Conservation (phyloP, 2,113 vertebrate genomes). For the Connochaetes taurinus region DNA sequence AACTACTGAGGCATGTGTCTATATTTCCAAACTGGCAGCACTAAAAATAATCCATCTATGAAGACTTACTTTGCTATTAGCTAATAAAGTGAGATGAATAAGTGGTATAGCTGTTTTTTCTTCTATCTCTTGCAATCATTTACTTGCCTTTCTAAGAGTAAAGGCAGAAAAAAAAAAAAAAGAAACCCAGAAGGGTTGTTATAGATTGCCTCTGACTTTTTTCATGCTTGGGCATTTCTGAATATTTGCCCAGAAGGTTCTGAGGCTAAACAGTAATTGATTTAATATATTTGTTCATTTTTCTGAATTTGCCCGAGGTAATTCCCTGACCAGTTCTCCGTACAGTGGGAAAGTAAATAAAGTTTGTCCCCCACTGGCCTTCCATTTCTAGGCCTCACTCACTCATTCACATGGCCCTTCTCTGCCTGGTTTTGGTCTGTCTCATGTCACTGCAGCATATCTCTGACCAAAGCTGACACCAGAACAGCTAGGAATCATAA, state of each 20-base stretch:
- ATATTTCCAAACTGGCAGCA: background rate
- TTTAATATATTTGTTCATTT: background rate
- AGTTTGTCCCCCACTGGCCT: background rate
- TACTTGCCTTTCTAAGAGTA: background rate
- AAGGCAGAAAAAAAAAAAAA: background rate
- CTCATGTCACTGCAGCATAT: background rate
- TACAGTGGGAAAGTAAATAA: background rate
- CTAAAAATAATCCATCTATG: background rate
- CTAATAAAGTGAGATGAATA: background rate
- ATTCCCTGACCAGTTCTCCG: background rate
- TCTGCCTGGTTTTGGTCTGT: background rate
- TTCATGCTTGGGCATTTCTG: background rate
- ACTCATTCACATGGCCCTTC: background rate
- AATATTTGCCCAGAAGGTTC: background rate
- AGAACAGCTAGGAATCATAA: background rate
- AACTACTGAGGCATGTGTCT: background rate
- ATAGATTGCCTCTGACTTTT: background rate
- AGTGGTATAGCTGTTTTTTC: background rate
- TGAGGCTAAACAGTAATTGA: background rate
- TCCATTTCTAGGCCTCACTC: background rate
- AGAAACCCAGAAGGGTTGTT: background rate
- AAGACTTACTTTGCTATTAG: slow-evolving; percentile 14
- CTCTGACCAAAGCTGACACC: background rate
- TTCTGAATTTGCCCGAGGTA: background rate
- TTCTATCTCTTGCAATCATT: background rate